phyloP scores from a whole-genome alignment of 2,888 invertebrate species.

The Epistrophe eligans region DNA sequence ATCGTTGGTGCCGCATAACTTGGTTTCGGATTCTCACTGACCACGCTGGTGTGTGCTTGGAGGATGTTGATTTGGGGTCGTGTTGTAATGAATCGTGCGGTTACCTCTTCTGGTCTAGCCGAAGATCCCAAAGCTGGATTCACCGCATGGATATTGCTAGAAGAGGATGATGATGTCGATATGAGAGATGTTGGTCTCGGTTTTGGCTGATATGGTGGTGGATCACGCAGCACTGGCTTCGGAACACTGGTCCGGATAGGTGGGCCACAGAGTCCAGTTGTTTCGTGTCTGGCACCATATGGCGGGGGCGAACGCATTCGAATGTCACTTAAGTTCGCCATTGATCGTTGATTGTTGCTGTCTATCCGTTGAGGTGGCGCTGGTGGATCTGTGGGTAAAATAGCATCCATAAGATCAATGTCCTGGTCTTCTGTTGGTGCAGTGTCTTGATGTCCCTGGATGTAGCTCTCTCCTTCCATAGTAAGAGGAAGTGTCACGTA shows the following conservation, averaged over 20 bases:
- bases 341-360: conserved; percentile 85
- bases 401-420: conserved; percentile 84
- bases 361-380: conserved; percentile 89
- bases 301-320: conserved; percentile 87
- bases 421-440: conserved; percentile 85
- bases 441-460: conserved; percentile 86
- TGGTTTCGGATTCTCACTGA: conserved; percentile 87
- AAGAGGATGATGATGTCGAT: conserved; percentile 80
- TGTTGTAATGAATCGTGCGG: conserved; percentile 91
- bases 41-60: conserved; percentile 90
- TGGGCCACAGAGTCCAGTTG: conserved; percentile 84
- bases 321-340: conserved; percentile 84
- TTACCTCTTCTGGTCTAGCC: conserved; percentile 88
- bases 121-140: conserved; percentile 81
- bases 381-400: conserved; percentile 85
- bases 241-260: conserved; percentile 78
- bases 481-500: conserved; percentile 91
- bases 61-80: conserved; percentile 91
- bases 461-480: conserved; percentile 86
- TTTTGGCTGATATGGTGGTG: conserved; percentile 87
- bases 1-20: conserved; percentile 85
- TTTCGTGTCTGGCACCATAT: conserved; percentile 88
- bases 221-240: conserved; percentile 84
- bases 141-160: conserved; percentile 83
- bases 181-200: conserved; percentile 84